Conservation (phyloP, 2,797 vertebrate genomes). For the Urosaurus nigricauda region DNA sequence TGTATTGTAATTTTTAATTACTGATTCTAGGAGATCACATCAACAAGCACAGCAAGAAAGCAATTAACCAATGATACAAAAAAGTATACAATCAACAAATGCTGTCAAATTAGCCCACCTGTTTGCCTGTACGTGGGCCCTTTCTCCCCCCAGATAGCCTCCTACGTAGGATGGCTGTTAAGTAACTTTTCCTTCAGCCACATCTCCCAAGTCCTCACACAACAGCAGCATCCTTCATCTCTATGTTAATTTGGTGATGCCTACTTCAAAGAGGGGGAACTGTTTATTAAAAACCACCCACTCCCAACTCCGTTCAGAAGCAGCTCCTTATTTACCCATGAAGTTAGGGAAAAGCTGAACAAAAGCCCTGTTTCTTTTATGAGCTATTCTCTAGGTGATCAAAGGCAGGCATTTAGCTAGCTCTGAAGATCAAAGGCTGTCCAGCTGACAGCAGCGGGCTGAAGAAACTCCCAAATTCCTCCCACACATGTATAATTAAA, state of each 20-base stretch:
- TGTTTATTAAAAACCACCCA: constrained; percentile 76
- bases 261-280: constrained; percentile 77
- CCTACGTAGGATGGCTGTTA: constrained; percentile 34
- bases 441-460: constrained; percentile 69
- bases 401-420: constrained; percentile 76
- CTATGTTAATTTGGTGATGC: constrained; percentile 76
- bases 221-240: constrained; percentile 67
- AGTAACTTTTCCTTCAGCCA: constrained; percentile 49
- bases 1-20: not conserved
- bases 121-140: constrained; percentile 30
- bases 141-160: constrained; percentile 43
- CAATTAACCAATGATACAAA: constrained; percentile 5
- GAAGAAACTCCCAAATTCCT: constrained; percentile 61
- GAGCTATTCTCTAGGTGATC: constrained; percentile 78
- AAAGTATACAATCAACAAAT: not conserved
- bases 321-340: constrained; percentile 80
- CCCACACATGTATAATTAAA: constrained; percentile 69
- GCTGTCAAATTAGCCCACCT: not conserved
- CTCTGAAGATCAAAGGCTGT: constrained; percentile 76
- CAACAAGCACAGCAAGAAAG: not conserved
- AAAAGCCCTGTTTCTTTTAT: constrained; percentile 72
- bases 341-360: constrained; percentile 71
- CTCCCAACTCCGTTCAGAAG: constrained; percentile 67
- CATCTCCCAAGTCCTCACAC: constrained; percentile 40
- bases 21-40: not conserved